phyloP scores from a whole-genome alignment of 1,140 invertebrate species.

The Drosophila nannoptera region DNA sequence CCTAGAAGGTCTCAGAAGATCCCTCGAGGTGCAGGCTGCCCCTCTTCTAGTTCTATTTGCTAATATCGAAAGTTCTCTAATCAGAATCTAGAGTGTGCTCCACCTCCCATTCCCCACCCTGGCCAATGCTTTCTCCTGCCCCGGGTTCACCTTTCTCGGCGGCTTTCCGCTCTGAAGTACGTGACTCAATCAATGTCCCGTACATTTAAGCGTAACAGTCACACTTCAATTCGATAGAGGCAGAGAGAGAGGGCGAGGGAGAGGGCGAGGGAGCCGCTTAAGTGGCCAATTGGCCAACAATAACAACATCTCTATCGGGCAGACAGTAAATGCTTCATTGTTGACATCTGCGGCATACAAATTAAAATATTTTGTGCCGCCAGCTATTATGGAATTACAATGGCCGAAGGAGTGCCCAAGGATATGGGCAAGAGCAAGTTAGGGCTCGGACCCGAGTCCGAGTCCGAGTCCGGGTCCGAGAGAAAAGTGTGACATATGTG shows the following conservation, averaged over 20 bases:
- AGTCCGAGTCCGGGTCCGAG: slow-evolving; percentile 6
- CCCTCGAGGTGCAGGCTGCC: too few species aligned
- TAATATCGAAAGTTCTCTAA: too few species aligned
- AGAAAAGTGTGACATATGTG: slow-evolving; percentile 72
- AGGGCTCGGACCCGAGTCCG: slow-evolving; percentile 13
- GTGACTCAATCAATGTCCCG: slow-evolving; percentile 66
- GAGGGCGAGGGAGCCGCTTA: slow-evolving; percentile 29
- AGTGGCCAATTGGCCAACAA: slow-evolving; percentile 51
- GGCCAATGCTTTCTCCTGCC: background rate
- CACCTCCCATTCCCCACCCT: too few species aligned
- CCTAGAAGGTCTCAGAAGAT: too few species aligned
- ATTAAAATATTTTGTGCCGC: slow-evolving; percentile 63
- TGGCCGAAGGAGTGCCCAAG: slow-evolving; percentile 7
- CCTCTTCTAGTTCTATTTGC: too few species aligned
- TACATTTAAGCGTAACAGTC: slow-evolving; percentile 58
- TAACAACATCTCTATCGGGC: slow-evolving; percentile 56
- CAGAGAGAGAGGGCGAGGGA: slow-evolving; percentile 9
- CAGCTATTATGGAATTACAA: slow-evolving; percentile 19
- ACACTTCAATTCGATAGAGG: slow-evolving; percentile 32
- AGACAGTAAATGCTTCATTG: slow-evolving; percentile 10
- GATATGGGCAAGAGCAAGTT: background rate
- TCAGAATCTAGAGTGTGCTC: too few species aligned
- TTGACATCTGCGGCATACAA: slow-evolving; percentile 71
- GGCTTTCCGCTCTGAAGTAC: slow-evolving; percentile 26
- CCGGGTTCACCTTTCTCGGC: background rate